These are phyloP conservation scores for Lasioglossum morio DNA, from an alignment of 2,888 invertebrate species.

Conservation along the genomic window DNA sequence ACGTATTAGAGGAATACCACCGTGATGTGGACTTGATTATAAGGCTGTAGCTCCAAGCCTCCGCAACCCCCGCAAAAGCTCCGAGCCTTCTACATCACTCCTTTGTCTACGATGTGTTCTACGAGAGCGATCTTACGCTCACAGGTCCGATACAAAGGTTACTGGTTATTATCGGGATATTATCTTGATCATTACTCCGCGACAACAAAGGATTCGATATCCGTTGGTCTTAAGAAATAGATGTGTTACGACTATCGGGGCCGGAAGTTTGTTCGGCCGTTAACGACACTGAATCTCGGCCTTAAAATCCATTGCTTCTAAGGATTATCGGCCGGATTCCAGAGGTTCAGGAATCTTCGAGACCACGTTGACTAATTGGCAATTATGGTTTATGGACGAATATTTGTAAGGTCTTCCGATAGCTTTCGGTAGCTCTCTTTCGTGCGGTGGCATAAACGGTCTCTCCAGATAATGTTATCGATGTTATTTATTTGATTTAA, in stretches of 20 bases:
- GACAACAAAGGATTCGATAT: constrained; percentile 62
- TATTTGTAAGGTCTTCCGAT: neutral
- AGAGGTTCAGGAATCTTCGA: neutral
- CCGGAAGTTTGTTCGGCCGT: constrained; percentile 23
- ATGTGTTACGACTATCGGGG: constrained; percentile 4
- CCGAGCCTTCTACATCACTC: constrained; percentile 25
- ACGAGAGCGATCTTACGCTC: constrained; percentile 42
- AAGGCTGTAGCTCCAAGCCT: constrained; percentile 50
- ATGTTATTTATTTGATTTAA: neutral
- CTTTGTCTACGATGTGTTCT: constrained; percentile 47
- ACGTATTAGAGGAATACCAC: constrained; percentile 69
- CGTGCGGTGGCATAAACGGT: neutral
- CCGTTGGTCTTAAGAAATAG: constrained; percentile 34
- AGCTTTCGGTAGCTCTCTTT: neutral
- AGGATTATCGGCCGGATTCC: neutral
- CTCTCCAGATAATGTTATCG: neutral
- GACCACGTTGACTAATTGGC: constrained; percentile 10
- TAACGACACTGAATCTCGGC: constrained; percentile 32
- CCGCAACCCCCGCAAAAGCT: neutral
- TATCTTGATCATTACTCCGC: constrained; percentile 60
- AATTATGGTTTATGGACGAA: neutral
- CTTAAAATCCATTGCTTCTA: constrained; percentile 7
- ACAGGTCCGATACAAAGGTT: constrained; percentile 25
- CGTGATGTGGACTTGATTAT: constrained; percentile 72
- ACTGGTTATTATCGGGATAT: constrained; percentile 46